Percentiles rank a stretch among this genome's conserved stretches.
Evolutionary conservation across 2,797 vertebrate genomes (phyloP).

Genomic region (Euthynnus affinis): DNA sequence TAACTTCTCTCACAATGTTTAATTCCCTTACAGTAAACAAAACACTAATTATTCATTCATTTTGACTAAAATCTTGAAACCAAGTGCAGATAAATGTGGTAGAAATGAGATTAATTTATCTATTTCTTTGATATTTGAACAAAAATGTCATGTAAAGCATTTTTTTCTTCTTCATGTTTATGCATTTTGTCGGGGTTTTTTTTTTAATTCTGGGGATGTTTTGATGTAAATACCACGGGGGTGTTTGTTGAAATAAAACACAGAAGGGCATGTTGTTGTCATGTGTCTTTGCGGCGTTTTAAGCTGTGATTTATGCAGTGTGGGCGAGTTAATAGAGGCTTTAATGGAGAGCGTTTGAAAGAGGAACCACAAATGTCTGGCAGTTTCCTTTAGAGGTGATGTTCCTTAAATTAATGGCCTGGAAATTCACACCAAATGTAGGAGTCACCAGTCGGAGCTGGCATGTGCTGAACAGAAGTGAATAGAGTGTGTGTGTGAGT

Average conservation of each 20-base stretch:
- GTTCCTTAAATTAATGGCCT: slow-evolving; percentile 73
- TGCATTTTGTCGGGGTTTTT: slow-evolving; percentile 26
- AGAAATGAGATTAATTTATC: background rate
- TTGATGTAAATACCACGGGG: slow-evolving; percentile 16
- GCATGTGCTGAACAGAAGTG: slow-evolving; percentile 77
- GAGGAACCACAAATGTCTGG: slow-evolving; percentile 70
- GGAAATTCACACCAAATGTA: slow-evolving; percentile 80
- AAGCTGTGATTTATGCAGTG: slow-evolving; percentile 58
- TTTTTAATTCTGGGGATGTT: slow-evolving; percentile 23
- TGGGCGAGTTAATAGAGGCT: slow-evolving; percentile 51
- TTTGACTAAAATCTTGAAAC: background rate
- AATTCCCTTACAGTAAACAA: background rate
- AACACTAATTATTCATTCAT: background rate
- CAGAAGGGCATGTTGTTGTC: slow-evolving; percentile 50
- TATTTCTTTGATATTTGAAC: background rate
- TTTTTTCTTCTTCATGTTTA: slow-evolving; percentile 9
- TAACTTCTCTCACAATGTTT: too few species aligned
- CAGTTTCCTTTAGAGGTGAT: slow-evolving; percentile 74
- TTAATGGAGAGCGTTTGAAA: slow-evolving; percentile 73
- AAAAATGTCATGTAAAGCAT: background rate
- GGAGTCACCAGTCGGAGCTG: slow-evolving; percentile 62
- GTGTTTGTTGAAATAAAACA: slow-evolving; percentile 57
- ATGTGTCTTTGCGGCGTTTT: slow-evolving; percentile 42
- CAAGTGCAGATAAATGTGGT: background rate
- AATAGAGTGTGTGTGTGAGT: slow-evolving; percentile 37